These are phyloP conservation scores for Aphyosemion australe DNA, from an alignment of 2,113 vertebrate genomes.

Conservation along the genomic window DNA sequence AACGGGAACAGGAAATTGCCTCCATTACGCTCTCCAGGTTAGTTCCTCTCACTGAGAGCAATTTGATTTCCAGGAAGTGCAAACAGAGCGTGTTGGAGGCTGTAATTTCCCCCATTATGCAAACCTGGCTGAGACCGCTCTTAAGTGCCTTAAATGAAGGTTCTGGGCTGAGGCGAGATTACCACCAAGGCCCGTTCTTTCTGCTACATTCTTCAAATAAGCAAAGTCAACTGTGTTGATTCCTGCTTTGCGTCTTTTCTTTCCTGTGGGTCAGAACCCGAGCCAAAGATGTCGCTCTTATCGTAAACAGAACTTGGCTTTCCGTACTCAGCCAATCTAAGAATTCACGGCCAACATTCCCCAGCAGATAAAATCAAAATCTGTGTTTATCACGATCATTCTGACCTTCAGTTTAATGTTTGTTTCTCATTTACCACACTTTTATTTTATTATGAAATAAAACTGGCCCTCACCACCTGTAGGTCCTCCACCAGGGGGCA, in stretches of 20 bases:
- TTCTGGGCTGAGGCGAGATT: not conserved
- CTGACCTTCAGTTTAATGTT: too few species aligned
- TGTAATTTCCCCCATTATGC: slow-evolving; percentile 23
- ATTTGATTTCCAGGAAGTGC: slow-evolving; percentile 5
- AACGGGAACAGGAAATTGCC: slow-evolving; percentile 4
- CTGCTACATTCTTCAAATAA: slow-evolving; percentile 16
- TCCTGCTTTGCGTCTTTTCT: not conserved
- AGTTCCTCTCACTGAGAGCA: slow-evolving; percentile 5
- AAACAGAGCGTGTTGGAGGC: slow-evolving; percentile 6
- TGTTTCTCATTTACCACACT: too few species aligned
- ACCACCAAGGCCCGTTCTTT: not conserved
- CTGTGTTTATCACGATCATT: too few species aligned
- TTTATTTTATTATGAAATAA: too few species aligned
- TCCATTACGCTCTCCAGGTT: not conserved
- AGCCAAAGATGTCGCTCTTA: too few species aligned
- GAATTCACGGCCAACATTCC: too few species aligned
- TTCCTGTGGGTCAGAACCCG: too few species aligned
- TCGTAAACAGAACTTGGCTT: too few species aligned
- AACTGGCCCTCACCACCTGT: too few species aligned
- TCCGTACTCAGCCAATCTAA: too few species aligned
- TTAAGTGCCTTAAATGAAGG: slow-evolving; percentile 16
- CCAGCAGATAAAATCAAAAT: too few species aligned
- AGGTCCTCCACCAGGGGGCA: too few species aligned
- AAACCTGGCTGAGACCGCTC: not conserved
- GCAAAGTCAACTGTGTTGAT: not conserved